Conservation (phyloP, 2,113 vertebrate species). For the Embiotoca jacksoni region DNA sequence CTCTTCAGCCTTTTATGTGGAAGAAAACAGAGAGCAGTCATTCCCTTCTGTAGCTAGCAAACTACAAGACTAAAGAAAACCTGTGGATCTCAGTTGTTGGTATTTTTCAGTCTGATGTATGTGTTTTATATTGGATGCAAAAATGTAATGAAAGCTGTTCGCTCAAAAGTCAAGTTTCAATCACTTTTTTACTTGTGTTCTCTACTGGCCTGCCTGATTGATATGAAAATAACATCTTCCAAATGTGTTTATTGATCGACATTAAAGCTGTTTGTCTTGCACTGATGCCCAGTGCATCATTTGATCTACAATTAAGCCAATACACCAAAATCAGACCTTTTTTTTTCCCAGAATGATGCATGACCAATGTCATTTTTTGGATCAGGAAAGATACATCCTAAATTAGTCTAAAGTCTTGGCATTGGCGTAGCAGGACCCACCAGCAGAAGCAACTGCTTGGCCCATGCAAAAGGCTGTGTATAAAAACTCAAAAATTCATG, state of each 20-base stretch:
- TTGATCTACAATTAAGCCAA: neutral
- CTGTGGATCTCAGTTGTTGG: neutral
- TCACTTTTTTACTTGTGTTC: neutral
- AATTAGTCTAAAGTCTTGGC: slow-evolving; percentile 8
- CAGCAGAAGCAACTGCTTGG: neutral
- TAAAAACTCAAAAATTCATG: slow-evolving; percentile 2
- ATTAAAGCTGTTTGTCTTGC: neutral
- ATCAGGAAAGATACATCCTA: slow-evolving; percentile 6
- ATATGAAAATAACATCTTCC: neutral
- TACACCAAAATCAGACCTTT: neutral
- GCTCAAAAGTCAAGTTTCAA: neutral
- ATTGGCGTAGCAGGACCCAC: neutral
- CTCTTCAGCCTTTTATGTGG: no score
- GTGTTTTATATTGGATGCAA: neutral
- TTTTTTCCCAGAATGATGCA: slow-evolving; percentile 3
- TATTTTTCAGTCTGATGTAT: neutral
- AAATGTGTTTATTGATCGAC: slow-evolving; percentile 1
- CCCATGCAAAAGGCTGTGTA: neutral
- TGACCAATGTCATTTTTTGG: neutral
- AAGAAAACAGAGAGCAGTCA: no score
- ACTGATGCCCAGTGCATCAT: neutral
- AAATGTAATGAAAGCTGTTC: neutral
- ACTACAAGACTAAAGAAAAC: no score
- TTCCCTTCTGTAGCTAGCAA: no score
- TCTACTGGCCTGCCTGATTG: neutral